phyloP scores from a whole-genome alignment of 1,140 invertebrate genomes.

The Drosophila orena region DNA sequence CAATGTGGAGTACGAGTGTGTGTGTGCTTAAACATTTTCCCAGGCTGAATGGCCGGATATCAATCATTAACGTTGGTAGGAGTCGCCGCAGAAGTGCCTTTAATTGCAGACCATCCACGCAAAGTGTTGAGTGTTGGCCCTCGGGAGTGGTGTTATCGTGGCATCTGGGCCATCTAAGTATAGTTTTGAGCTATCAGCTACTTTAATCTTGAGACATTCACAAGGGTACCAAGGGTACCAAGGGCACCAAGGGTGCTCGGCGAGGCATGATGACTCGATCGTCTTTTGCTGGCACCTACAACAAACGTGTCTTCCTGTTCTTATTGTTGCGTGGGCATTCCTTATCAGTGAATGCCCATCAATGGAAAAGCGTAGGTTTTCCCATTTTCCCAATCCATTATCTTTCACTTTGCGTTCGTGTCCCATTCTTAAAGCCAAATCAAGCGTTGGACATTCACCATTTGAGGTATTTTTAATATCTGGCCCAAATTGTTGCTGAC shows the following conservation, averaged over 20 bases:
- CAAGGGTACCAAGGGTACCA: slow-evolving; percentile 36
- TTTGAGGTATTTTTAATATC: slow-evolving; percentile 27
- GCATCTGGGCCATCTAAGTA: slow-evolving; percentile 32
- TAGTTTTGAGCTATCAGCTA: slow-evolving; percentile 29
- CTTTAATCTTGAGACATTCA: slow-evolving; percentile 33
- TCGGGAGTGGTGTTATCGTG: slow-evolving; percentile 31
- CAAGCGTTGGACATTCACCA: slow-evolving; percentile 33
- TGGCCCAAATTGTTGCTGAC: slow-evolving; percentile 23
- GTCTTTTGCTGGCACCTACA: slow-evolving; percentile 41
- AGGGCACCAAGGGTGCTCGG: slow-evolving; percentile 24
- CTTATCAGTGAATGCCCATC: slow-evolving; percentile 57
- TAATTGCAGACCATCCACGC: slow-evolving; percentile 41
- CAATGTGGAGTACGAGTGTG: slow-evolving; percentile 2
- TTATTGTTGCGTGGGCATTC: slow-evolving; percentile 29
- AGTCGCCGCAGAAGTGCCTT: not conserved
- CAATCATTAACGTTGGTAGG: slow-evolving; percentile 54
- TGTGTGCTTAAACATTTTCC: slow-evolving; percentile 37
- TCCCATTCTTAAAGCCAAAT: slow-evolving; percentile 44
- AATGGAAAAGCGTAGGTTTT: slow-evolving; percentile 23
- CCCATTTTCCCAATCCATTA: not conserved
- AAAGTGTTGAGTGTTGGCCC: slow-evolving; percentile 30
- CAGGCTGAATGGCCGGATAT: slow-evolving; percentile 44
- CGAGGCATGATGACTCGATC: slow-evolving; percentile 39
- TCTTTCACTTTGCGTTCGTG: slow-evolving; percentile 12
- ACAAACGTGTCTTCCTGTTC: slow-evolving; percentile 38